Base-by-base conservation (phyloP, 2,797 vertebrate genomes). In the Scolopax rusticola region DNA sequence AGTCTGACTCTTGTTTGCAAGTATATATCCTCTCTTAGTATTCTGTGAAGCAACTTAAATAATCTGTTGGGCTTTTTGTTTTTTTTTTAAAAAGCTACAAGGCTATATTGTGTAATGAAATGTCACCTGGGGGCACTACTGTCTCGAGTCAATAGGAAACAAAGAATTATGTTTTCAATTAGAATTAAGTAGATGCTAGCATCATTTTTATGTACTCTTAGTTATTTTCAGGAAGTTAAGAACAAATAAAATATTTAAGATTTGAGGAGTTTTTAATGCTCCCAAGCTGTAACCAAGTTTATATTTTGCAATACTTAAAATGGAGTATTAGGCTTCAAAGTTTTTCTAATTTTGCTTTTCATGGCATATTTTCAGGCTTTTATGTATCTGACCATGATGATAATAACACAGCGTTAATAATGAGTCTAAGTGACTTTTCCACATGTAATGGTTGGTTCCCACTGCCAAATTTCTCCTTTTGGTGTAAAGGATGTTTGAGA, bases 161-260 rank as follows among this genome's bases (percentile, higher is more conserved):
- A 70, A 95, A 91, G 74, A 97, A 87, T 93, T 90, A 89, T 86
- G 73, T 90, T 93, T 96, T 93, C 92, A 95, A 95, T 96, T 97
- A 97, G 74, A 92, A 96, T 89, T 92, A 87, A 90, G 82, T 85
- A 86, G 70, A 65, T 40, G 25, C 32, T 90, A 79, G n/a, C 61
- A 87, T 87, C 9, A 50, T 87, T 95, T 94, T 93, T 70, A 93
- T 89, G 63, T 88, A 71, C 53, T 92, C 53, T 92, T 91, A 76
- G 87, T 88, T 94, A 85, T 93, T 94, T 95, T 84, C 89, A 82
- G 40, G 33, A 77, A 84, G 67, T 87, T 95, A 94, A 84, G 59
- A 87, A 23, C 69, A 91, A 92, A 96, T 93, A 89, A 96, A 96
- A 92, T 96, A 95, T 96, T 97, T 87, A 96, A 83, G n/a, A 48